A percentile compares a stretch with the other conserved stretches of the same genome.
phyloP scores from a whole-genome alignment of 2,797 vertebrate genomes.

The Pseudochaenichthys georgianus region DNA sequence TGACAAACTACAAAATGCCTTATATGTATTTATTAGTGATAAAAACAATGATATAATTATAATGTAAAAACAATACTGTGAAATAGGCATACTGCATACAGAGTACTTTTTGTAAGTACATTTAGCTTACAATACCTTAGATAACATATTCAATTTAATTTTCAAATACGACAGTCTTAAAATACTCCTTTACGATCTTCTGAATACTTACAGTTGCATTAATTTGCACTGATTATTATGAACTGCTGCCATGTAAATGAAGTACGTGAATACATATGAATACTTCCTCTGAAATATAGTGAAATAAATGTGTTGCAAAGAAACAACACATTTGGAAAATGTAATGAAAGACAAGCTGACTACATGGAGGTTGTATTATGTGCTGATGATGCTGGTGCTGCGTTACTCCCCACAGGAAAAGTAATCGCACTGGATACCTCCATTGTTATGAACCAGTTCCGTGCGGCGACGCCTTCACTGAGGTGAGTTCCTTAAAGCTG shows the following conservation, averaged over 20 bases:
- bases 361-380: neutral
- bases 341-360: neutral
- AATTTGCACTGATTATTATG: neutral
- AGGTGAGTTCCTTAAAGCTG: constrained; percentile 68
- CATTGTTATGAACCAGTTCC: constrained; percentile 87
- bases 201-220: neutral
- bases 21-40: too few species aligned
- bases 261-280: neutral
- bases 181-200: too few species aligned
- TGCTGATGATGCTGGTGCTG: constrained; percentile 12
- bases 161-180: too few species aligned
- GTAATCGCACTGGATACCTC: constrained; percentile 85
- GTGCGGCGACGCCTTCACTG: constrained; percentile 69
- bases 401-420: constrained; percentile 75
- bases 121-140: too few species aligned
- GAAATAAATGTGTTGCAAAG: neutral
- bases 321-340: neutral
- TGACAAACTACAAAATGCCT: too few species aligned
- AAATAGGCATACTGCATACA: too few species aligned
- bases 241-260: neutral
- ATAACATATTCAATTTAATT: too few species aligned
- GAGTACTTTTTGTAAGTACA: too few species aligned
- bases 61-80: too few species aligned
- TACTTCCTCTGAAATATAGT: neutral
- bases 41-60: too few species aligned